Conservation (phyloP, 2,113 vertebrate genomes). For the Vimba vimba region DNA sequence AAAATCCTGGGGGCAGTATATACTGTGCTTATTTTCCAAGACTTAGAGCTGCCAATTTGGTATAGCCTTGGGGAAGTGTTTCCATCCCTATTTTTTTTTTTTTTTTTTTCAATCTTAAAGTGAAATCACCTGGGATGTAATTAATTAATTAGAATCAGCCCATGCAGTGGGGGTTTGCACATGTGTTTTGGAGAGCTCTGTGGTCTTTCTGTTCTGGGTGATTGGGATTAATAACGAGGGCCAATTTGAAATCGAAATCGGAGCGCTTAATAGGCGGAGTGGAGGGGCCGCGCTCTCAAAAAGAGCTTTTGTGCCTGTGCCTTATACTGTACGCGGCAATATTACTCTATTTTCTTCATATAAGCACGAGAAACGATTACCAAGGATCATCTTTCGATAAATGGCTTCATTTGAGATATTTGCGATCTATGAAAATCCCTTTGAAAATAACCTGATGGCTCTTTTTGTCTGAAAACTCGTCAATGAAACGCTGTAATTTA, state of each 20-base stretch:
- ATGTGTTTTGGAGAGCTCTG: slow-evolving; percentile 72
- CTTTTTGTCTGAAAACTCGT: slow-evolving; percentile 6
- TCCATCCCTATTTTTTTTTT: slow-evolving; percentile 65
- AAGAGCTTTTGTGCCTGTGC: slow-evolving; percentile 66
- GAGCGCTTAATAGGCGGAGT: slow-evolving; percentile 68
- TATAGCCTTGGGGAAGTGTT: slow-evolving; percentile 67
- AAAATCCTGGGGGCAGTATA: slow-evolving; percentile 21
- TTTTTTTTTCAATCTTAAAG: slow-evolving; percentile 63
- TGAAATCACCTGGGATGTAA: slow-evolving; percentile 78
- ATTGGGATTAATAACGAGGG: slow-evolving; percentile 80
- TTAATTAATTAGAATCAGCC: slow-evolving; percentile 81
- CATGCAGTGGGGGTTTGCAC: slow-evolving; percentile 56
- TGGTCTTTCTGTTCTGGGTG: slow-evolving; percentile 78
- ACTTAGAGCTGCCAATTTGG: slow-evolving; percentile 71
- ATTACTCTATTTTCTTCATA: slow-evolving; percentile 53
- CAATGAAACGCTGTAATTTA: not conserved
- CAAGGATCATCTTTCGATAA: slow-evolving; percentile 14
- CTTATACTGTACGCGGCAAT: slow-evolving; percentile 56
- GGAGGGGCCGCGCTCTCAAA: slow-evolving; percentile 57
- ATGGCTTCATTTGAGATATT: not conserved
- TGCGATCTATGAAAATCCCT: not conserved
- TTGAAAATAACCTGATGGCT: slow-evolving; percentile 4
- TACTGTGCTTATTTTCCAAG: slow-evolving; percentile 49
- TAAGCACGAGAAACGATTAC: slow-evolving; percentile 8
- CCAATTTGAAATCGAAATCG: slow-evolving; percentile 76